Evolutionary conservation across 1,140 invertebrate species (phyloP), one percentile per base, ranked within the genome.

Genomic region (Andrena cerasifolii): DNA sequence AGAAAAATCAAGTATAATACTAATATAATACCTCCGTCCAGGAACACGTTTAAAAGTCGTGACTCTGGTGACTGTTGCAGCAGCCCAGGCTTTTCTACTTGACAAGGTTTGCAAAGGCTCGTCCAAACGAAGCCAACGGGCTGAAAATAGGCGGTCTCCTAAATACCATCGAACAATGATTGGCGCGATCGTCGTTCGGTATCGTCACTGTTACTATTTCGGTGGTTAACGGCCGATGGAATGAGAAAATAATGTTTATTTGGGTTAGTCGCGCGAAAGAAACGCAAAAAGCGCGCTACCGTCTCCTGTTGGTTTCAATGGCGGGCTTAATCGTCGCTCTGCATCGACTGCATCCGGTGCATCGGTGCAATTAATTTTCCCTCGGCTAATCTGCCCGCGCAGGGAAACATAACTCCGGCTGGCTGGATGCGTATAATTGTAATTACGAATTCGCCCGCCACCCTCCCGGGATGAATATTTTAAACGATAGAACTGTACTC

Each of bases 151-250:
- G 31, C 31, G 6, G 21, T 81, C 76, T 78, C 76, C 79, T 81
- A 81, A 78, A 81, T 81, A 81, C 79, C 79, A 81, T 78, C 62
- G 79, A 59, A 78, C 74, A 66, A 66, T 68, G 76, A 81, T 81
- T 73, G 79, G 79, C 79, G 66, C 79, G 75, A 81, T 63, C 65
- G 78, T 62, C 58, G 62, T 54, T 18, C 63, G 54, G 70, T 49
- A 58, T 16, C 67, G 67, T 78, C 51, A 63, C 36, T 47, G 67
- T 73, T 78, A 54, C 79, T 78, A 78, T 81, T 81, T 81, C 62
- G 53, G 71, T 66, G 47, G 54, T 36, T 18, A n/a, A 24, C 21
- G 31, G 14, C 45, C 79, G 53, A 26, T 47, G 70, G 61, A 61
- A 77, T 58, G 78, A 80, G 56, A 79, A 67, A 70, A 76, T 77